Conservation (phyloP, 2,113 vertebrate species). For the Poeciliopsis retropinna region DNA sequence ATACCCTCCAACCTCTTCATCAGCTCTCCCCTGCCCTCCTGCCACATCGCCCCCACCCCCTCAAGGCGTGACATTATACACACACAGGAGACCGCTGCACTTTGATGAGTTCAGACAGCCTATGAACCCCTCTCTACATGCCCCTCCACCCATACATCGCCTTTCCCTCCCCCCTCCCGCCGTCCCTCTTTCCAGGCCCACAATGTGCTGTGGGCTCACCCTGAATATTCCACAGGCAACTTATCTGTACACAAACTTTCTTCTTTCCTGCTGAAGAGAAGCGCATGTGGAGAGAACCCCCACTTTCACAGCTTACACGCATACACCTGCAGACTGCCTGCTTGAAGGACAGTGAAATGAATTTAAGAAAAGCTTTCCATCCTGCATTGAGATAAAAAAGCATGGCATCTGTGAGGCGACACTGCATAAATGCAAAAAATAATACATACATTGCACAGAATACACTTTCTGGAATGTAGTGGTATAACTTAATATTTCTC, state of each 20-base stretch:
- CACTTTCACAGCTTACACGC: background rate
- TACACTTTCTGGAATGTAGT: constrained; percentile 51
- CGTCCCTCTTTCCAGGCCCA: constrained; percentile 51
- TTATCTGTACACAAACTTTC: constrained; percentile 61
- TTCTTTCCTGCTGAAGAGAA: constrained; percentile 44
- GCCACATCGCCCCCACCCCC: constrained; percentile 13
- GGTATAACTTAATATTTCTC: constrained; percentile 49
- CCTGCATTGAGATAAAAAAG: constrained; percentile 39
- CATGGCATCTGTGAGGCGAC: constrained; percentile 45
- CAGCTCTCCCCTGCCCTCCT: constrained; percentile 12
- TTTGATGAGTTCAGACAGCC: constrained; percentile 72
- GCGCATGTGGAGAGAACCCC: constrained; percentile 12
- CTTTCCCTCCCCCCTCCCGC: constrained; percentile 26
- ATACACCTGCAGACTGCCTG: constrained; percentile 11
- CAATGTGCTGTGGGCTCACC: constrained; percentile 67
- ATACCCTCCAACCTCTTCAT: constrained; percentile 56
- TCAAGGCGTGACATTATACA: constrained; percentile 53
- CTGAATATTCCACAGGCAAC: constrained; percentile 70
- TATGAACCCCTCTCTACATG: constrained; percentile 37
- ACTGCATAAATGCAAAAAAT: constrained; percentile 51
- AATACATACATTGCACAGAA: constrained; percentile 9
- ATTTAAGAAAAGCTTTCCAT: constrained; percentile 50
- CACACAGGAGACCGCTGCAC: constrained; percentile 57
- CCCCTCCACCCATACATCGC: constrained; percentile 17
- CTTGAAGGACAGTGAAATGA: constrained; percentile 47